Conservation (phyloP, 2,888 invertebrate genomes). For the Pecten maximus region DNA sequence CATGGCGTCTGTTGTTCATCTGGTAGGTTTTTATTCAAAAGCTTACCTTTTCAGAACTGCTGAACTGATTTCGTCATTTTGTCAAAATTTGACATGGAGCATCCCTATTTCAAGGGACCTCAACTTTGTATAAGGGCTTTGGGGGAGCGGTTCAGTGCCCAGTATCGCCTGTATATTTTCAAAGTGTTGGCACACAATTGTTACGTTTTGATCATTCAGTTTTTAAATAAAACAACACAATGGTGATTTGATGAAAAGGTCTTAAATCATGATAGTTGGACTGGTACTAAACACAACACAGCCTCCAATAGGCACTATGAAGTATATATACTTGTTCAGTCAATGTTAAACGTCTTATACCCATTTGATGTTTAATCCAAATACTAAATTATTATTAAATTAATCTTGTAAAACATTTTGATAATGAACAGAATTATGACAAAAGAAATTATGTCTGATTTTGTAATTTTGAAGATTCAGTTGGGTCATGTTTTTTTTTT, state of each 20-base stretch:
- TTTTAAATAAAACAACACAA: no score
- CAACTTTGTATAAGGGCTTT: not conserved
- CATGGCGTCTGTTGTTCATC: not conserved
- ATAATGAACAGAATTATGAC: not conserved
- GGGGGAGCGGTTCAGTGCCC: not conserved
- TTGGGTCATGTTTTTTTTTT: not conserved
- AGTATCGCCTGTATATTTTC: not conserved
- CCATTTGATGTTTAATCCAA: no score
- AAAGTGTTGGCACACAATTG: not conserved
- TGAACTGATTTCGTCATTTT: not conserved
- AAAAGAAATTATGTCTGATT: not conserved
- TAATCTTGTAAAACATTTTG: no score
- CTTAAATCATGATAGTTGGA: no score
- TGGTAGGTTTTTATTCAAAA: not conserved
- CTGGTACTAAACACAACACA: no score
- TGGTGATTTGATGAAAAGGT: no score
- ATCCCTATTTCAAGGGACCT: not conserved
- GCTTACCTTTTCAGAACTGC: not conserved
- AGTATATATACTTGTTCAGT: no score
- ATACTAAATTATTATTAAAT: no score
- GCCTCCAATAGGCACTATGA: no score
- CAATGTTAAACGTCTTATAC: no score
- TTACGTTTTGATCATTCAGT: no score
- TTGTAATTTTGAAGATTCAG: not conserved
- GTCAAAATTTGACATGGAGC: not conserved